Base-by-base conservation (phyloP, 2,888 invertebrate genomes). In the Subacronicta megacephala region DNA sequence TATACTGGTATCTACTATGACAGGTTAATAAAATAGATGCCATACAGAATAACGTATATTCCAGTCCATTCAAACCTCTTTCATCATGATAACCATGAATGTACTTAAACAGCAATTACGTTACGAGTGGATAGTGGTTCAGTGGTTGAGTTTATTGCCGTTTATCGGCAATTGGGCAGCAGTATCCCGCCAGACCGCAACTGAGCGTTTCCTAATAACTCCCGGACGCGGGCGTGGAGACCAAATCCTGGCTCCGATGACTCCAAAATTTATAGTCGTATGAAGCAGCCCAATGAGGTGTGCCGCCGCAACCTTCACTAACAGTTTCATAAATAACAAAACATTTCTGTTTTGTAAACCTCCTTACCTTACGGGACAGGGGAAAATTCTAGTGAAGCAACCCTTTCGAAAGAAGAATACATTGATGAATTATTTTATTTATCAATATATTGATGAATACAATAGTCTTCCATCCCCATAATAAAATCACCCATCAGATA, bases 171-270 rank as follows among this genome's bases (percentile, higher is more conserved):
- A 37, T 57, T 44, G 44, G 26, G 45, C 20, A 33, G 29, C 15
- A 38, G 43, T 43, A 45, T 31, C 10, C 16, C n/a, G n/a, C n/a
- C n/a, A 3, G 7, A 47, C 53, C 31, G 26, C 46, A 44, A 62
- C 15, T 37, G 47, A 41, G 33, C 52, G 52, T 62, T 68, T 41
- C 43, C 55, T 62, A 49, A 62, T 62, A 62, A 54, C 70, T 41
- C 26, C 20, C 46, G 35, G 17, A 44, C 38, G 40, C 46, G 35
- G 17, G 41, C 38, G 40, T 45, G 7, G 43, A 47, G 23, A 38
- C 26, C 46, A 18, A 52, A 31, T 51, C 18, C 36, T 46, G 26
- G 43, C 33, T 36, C 41, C 44, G 33, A 53, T 49, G 63, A 62
- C 15, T 53, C 15, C 17, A 29, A 20, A 54, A 49, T 54, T 53